phyloP scores from a whole-genome alignment of 2,888 invertebrate genomes.

The Tigriopus californicus region DNA sequence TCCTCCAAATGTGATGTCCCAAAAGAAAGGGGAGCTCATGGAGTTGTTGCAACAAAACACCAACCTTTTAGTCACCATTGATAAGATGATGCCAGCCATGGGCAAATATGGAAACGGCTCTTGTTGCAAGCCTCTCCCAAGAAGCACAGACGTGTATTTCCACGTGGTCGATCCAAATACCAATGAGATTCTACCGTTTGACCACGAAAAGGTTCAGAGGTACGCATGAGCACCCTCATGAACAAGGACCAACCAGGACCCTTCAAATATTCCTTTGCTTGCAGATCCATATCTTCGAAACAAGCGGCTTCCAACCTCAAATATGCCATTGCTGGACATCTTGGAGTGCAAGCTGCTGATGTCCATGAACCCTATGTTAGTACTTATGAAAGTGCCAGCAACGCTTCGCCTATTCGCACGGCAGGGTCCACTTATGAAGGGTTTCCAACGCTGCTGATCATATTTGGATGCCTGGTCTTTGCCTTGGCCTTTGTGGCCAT shows the following conservation, averaged over 20 bases:
- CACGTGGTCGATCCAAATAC: constrained; percentile 60
- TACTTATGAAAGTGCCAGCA: constrained; percentile 16
- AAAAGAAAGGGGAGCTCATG: constrained; percentile 35
- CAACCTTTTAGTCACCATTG: constrained; percentile 56
- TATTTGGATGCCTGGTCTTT: constrained; percentile 70
- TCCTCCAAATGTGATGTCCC: constrained; percentile 35
- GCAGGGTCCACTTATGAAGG: constrained; percentile 37
- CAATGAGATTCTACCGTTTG: constrained; percentile 41
- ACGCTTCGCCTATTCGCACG: constrained; percentile 25
- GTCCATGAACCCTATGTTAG: not conserved
- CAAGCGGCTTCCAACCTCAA: not conserved
- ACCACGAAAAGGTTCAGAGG: not conserved
- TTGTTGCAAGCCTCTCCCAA: not conserved
- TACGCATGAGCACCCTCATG: not conserved
- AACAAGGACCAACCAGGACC: not conserved
- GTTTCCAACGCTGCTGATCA: constrained; percentile 70
- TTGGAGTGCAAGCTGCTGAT: constrained; percentile 1
- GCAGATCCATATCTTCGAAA: not conserved
- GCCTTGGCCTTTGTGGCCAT: constrained; percentile 71
- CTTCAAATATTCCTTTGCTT: too few species aligned
- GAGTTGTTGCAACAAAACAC: constrained; percentile 48
- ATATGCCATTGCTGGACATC: constrained; percentile 3
- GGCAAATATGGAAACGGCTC: constrained; percentile 2
- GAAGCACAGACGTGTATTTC: constrained; percentile 59
- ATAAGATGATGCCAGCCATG: constrained; percentile 36